Percentiles rank a stretch among this genome's conserved stretches.
Conservation (phyloP, 2,888 invertebrate genomes). For the Syrista parreyssii region DNA sequence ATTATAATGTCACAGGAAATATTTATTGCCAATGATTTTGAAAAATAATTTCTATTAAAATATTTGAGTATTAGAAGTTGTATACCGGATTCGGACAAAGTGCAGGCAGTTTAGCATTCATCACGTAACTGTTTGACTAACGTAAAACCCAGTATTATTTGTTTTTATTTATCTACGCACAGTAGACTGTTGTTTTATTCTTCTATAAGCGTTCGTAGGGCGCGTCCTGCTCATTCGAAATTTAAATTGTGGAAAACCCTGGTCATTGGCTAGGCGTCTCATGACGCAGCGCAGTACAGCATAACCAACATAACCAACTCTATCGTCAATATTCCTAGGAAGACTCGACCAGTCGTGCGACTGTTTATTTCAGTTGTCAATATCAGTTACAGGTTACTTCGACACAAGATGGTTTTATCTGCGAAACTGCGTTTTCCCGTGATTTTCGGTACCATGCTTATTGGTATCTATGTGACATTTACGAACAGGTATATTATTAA, state of each 20-base stretch:
- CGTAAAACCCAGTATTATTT: not conserved
- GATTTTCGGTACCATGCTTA: not conserved
- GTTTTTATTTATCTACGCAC: not conserved
- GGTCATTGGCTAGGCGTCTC: not conserved
- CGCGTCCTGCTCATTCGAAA: not conserved
- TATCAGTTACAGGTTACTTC: not conserved
- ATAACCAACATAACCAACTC: not conserved
- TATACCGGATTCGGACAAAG: not conserved
- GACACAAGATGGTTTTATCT: not conserved
- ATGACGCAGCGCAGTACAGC: not conserved
- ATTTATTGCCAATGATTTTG: not conserved
- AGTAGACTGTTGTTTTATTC: not conserved
- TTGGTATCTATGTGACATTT: not conserved
- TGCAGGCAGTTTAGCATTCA: not conserved
- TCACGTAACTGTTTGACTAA: not conserved
- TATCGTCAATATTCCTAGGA: not conserved
- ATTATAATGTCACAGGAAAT: not conserved
- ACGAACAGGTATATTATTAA: not conserved
- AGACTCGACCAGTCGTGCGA: not conserved
- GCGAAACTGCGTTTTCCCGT: not conserved
- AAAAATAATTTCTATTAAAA: not conserved
- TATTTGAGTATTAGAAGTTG: not conserved
- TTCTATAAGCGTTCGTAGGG: not conserved
- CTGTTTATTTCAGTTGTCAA: not conserved
- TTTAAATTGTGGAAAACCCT: slow-evolving; percentile 2